Conservation (phyloP, 2,113 vertebrate genomes). For the Todiramphus chloris region DNA sequence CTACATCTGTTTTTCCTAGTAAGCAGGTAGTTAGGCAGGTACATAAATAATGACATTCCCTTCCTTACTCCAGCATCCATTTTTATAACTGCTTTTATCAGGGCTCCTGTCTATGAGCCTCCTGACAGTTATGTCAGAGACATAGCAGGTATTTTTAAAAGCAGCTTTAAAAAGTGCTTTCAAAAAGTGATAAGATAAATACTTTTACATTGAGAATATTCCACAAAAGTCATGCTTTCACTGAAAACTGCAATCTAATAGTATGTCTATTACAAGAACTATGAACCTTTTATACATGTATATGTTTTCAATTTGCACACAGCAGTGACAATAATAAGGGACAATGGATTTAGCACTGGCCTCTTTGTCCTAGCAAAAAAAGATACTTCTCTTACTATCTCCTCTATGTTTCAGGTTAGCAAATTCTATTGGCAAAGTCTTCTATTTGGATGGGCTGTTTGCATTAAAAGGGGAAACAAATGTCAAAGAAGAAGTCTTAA, state of each 20-base stretch:
- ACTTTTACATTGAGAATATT: not conserved
- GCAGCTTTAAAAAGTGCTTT: not conserved
- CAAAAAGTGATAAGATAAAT: not conserved
- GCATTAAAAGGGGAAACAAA: constrained; percentile 67
- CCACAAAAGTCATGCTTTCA: not conserved
- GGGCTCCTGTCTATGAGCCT: not conserved
- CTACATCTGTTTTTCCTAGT: not conserved
- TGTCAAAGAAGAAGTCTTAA: constrained; percentile 62
- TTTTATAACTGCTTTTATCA: not conserved
- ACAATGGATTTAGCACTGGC: not conserved
- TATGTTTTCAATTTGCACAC: not conserved
- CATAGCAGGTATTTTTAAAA: not conserved
- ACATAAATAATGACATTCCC: not conserved
- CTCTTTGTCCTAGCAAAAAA: not conserved
- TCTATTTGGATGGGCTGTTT: constrained; percentile 73
- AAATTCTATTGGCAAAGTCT: constrained; percentile 65
- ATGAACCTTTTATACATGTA: not conserved
- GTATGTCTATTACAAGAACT: not conserved
- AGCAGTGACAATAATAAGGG: not conserved
- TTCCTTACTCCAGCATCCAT: not conserved
- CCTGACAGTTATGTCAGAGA: not conserved
- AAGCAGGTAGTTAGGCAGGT: not conserved
- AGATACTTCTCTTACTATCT: not conserved
- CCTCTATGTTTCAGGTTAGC: constrained; percentile 30
- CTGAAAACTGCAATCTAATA: not conserved